phyloP scores from a whole-genome alignment of 2,888 invertebrate genomes.

The Galerucella nymphaeae region DNA sequence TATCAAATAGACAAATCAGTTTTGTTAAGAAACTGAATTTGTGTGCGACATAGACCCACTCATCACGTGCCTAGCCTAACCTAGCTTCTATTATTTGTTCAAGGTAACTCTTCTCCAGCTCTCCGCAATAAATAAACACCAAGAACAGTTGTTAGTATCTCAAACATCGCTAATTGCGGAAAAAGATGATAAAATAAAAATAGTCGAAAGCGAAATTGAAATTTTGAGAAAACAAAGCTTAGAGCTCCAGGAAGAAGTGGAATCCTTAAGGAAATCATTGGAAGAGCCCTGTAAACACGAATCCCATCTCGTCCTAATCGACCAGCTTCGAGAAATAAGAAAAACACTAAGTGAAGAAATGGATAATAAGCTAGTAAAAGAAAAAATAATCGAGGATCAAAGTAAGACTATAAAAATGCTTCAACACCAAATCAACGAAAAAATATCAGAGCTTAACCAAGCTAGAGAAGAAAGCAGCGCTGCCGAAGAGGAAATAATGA shows the following conservation, averaged over 20 bases:
- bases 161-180: constrained; percentile 37
- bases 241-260: constrained; percentile 46
- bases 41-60: too few relatives aligned
- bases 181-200: constrained; percentile 48
- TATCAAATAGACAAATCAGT: too few relatives aligned
- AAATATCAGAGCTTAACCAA: constrained; percentile 45
- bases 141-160: constrained; percentile 49
- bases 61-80: neutral
- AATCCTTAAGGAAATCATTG: constrained; percentile 41
- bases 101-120: constrained; percentile 46
- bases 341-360: constrained; percentile 46
- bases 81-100: neutral
- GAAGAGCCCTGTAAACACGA: constrained; percentile 46
- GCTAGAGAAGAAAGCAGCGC: constrained; percentile 43
- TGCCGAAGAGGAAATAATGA: constrained; percentile 47
- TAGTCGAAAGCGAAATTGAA: constrained; percentile 48
- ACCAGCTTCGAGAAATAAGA: constrained; percentile 47
- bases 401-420: constrained; percentile 47
- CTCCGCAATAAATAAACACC: constrained; percentile 51
- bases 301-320: constrained; percentile 42
- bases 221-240: constrained; percentile 41
- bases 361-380: constrained; percentile 50
- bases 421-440: constrained; percentile 48
- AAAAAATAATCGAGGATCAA: constrained; percentile 54
- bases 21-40: too few relatives aligned